Conservation (phyloP, 2,888 invertebrate genomes). For the Schrankia costaestrigalis region DNA sequence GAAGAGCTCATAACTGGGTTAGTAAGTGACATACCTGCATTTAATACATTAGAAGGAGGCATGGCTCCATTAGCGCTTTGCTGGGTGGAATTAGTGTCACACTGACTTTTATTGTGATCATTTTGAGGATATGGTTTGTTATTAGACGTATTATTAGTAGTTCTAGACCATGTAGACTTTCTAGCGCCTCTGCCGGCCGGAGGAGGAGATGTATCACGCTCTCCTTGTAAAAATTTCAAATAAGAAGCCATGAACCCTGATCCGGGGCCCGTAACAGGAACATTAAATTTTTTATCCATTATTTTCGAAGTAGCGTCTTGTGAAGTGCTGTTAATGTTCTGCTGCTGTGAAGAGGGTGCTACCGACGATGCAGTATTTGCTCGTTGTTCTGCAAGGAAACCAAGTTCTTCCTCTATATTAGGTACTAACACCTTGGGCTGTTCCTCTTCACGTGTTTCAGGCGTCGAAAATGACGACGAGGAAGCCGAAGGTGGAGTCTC, state of each 20-base stretch:
- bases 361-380: slow-evolving; percentile 74
- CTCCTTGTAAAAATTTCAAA: slow-evolving; percentile 91
- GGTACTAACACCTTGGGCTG: slow-evolving; percentile 93
- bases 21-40: slow-evolving; percentile 60
- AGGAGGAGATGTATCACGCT: slow-evolving; percentile 90
- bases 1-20: slow-evolving; percentile 63
- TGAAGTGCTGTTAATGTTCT: slow-evolving; percentile 70
- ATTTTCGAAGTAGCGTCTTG: slow-evolving; percentile 75
- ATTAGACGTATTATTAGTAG: slow-evolving; percentile 62
- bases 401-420: slow-evolving; percentile 93
- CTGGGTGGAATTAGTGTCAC: slow-evolving; percentile 58
- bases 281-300: slow-evolving; percentile 82
- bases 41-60: slow-evolving; percentile 56
- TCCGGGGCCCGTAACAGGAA: slow-evolving; percentile 81
- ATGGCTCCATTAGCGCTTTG: slow-evolving; percentile 71
- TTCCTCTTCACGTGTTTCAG: slow-evolving; percentile 83
- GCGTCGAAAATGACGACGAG: slow-evolving; percentile 78
- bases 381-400: slow-evolving; percentile 86
- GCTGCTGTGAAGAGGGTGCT: slow-evolving; percentile 77
- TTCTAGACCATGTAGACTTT: slow-evolving; percentile 84
- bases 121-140: slow-evolving; percentile 61
- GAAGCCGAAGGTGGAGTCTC: slow-evolving; percentile 81
- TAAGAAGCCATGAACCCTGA: slow-evolving; percentile 93
- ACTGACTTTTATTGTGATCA: slow-evolving; percentile 62
- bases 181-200: slow-evolving; percentile 84